Percentiles rank a stretch among this genome's conserved stretches.
Evolutionary conservation across 2,797 vertebrate genomes (phyloP).

Genomic region (Nannoperca obscura): DNA sequence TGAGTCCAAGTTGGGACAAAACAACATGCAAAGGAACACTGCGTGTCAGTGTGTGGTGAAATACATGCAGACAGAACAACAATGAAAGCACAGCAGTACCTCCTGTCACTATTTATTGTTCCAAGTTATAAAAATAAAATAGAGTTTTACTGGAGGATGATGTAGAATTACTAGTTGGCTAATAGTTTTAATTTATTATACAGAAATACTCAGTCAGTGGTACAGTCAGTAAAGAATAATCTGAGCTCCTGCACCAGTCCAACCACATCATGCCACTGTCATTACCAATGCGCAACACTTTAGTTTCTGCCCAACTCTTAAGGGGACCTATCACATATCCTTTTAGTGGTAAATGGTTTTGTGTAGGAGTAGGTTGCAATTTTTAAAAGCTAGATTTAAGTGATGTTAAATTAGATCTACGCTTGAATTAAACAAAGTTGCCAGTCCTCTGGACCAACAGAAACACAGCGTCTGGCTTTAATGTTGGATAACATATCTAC

Average conservation of each 20-base stretch:
- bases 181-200: not conserved
- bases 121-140: not conserved
- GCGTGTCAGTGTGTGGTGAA: not conserved
- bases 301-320: not conserved
- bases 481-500: not conserved
- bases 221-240: not conserved
- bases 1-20: not conserved
- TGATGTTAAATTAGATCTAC: not conserved
- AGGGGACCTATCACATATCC: not conserved
- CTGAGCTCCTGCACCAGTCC: too few relatives aligned
- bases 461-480: not conserved
- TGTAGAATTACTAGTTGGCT: not conserved
- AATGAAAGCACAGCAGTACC: too few relatives aligned
- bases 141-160: not conserved
- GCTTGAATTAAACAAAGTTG: not conserved
- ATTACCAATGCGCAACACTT: not conserved
- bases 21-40: not conserved
- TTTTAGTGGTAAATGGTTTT: not conserved
- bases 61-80: not conserved
- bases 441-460: not conserved
- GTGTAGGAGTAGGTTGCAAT: not conserved
- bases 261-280: not conserved
- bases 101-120: not conserved
- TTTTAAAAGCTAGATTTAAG: not conserved
- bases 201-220: not conserved